phyloP scores from a whole-genome alignment of 2,797 vertebrate species.

The Glossophaga mutica region DNA sequence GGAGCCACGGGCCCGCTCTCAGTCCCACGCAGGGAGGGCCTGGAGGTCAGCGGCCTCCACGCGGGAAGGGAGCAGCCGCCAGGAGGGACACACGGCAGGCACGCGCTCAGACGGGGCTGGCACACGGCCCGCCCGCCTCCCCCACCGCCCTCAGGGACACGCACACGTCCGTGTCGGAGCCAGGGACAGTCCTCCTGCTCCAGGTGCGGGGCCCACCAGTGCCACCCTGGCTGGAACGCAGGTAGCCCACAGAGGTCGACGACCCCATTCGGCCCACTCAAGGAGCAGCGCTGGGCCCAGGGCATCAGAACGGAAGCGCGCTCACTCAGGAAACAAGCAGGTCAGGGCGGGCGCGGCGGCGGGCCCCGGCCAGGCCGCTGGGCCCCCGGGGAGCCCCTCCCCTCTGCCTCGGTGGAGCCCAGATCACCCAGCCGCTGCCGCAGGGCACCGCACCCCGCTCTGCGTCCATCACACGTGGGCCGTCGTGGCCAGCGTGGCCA shows the following conservation, averaged over 20 bases:
- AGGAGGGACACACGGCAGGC: not conserved
- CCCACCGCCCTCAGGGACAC: rapidly evolving
- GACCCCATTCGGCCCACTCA: not conserved
- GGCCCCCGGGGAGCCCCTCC: not conserved
- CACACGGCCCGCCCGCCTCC: not conserved
- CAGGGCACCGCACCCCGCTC: not conserved
- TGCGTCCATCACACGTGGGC: no score
- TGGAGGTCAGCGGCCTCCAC: rapidly evolving
- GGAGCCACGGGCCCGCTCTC: rapidly evolving
- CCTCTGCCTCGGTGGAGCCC: no score
- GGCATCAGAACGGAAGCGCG: not conserved
- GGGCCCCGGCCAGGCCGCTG: not conserved
- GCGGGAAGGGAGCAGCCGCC: not conserved
- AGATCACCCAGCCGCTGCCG: not conserved
- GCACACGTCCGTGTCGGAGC: not conserved
- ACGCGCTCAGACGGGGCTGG: not conserved
- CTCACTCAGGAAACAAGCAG: not conserved
- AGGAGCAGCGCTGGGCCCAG: not conserved
- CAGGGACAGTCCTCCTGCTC: not conserved
- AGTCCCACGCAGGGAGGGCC: no score
- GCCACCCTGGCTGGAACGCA: not conserved
- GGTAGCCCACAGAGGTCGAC: not conserved
- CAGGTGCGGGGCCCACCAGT: not conserved
- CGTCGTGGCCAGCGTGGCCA: rapidly evolving
- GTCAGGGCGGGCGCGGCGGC: not conserved